Evolutionary conservation across 2,888 invertebrate genomes (phyloP).

Genomic region (Drosophila ustulata): DNA sequence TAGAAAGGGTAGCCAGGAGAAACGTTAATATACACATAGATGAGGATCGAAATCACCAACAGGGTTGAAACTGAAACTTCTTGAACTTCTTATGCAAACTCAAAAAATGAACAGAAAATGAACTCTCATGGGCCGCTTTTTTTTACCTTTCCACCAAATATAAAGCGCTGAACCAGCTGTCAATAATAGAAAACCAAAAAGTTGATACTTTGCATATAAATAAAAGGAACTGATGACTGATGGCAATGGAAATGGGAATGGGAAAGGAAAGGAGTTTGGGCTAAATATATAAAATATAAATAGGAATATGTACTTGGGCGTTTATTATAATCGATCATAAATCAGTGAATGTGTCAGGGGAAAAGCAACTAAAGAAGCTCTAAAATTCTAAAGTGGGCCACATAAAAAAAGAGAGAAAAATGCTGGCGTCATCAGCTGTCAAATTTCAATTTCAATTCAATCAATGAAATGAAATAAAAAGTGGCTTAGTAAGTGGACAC

Average conservation of each 20-base stretch:
- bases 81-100: constrained; percentile 7
- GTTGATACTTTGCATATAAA: constrained; percentile 33
- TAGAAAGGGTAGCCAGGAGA: constrained; percentile 24
- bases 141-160: constrained; percentile 82
- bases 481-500: constrained; percentile 60
- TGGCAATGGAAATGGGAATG: neutral
- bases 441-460: constrained; percentile 66
- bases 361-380: constrained; percentile 27
- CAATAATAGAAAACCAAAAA: constrained; percentile 53
- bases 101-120: constrained; percentile 13
- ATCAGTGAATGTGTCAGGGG: neutral
- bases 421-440: constrained; percentile 56
- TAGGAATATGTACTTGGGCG: neutral
- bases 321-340: constrained; percentile 10
- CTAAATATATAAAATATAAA: neutral
- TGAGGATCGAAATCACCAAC: constrained; percentile 4
- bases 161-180: constrained; percentile 78
- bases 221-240: constrained; percentile 6
- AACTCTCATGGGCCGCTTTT: constrained; percentile 31
- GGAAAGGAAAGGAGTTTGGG: neutral
- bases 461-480: constrained; percentile 64
- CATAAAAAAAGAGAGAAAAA: constrained; percentile 31
- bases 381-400: constrained; percentile 34
- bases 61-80: neutral
- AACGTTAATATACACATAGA: constrained; percentile 30